Conservation (phyloP, 2,888 invertebrate genomes). For the Metalampra italica region DNA sequence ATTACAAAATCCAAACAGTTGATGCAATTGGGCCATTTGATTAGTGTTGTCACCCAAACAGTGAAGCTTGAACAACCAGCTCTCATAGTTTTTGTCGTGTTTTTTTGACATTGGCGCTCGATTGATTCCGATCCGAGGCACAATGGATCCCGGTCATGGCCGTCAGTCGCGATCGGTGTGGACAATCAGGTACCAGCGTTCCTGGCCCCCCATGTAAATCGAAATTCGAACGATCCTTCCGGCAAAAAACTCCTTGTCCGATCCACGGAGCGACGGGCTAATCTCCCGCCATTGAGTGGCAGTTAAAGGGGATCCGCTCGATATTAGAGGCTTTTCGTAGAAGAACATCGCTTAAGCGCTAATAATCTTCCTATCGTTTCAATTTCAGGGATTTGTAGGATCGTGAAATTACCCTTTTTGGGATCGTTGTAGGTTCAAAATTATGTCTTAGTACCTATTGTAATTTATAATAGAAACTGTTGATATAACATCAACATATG, state of each 20-base stretch:
- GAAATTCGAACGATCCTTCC: constrained; percentile 14
- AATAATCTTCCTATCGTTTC: background rate
- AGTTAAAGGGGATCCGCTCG: constrained; percentile 8
- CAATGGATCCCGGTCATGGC: constrained; percentile 59
- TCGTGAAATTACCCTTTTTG: too few relatives aligned
- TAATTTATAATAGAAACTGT: background rate
- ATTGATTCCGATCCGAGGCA: constrained; percentile 58
- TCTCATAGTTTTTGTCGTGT: constrained; percentile 58
- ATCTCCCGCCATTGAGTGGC: constrained; percentile 10
- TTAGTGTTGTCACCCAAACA: constrained; percentile 53
- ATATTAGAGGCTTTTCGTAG: constrained; percentile 6
- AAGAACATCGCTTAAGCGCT: background rate
- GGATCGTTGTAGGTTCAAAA: too few relatives aligned
- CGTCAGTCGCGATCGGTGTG: constrained; percentile 43
- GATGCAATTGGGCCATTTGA: constrained; percentile 43
- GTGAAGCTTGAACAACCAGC: constrained; percentile 43
- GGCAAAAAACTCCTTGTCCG: constrained; percentile 15
- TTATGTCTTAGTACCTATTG: too few relatives aligned
- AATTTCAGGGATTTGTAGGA: background rate
- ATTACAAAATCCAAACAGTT: constrained; percentile 28
- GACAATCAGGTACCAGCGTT: constrained; percentile 37
- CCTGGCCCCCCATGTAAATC: constrained; percentile 28
- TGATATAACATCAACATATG: too few relatives aligned
- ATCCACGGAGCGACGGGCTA: constrained; percentile 5
- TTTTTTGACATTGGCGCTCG: constrained; percentile 56